Percentiles rank a stretch among this genome's conserved stretches.
Conservation (phyloP, 2,888 invertebrate species). For the Eilema depressum region DNA sequence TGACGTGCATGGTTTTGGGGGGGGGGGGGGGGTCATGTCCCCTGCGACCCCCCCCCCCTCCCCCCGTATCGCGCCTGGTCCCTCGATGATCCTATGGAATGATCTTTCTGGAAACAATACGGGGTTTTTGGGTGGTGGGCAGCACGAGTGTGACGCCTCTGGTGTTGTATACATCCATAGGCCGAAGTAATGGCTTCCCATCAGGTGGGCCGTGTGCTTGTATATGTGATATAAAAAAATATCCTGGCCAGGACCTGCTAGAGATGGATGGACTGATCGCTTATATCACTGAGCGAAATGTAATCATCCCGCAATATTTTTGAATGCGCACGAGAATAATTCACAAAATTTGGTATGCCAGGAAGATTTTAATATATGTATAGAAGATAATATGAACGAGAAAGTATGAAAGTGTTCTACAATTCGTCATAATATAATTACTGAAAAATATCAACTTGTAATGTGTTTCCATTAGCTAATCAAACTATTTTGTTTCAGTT, state of each 20-base stretch:
- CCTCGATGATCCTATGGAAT: too few relatives aligned
- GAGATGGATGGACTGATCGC: neutral
- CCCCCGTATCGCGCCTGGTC: too few relatives aligned
- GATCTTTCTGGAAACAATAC: too few relatives aligned
- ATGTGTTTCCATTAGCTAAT: constrained; percentile 14
- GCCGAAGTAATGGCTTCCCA: too few relatives aligned
- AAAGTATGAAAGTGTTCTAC: constrained; percentile 5
- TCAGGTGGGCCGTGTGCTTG: too few relatives aligned
- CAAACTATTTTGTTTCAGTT: constrained; percentile 35
- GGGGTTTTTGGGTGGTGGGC: too few relatives aligned
- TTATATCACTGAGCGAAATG: neutral
- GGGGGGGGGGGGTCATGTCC: too few relatives aligned
- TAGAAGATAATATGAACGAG: neutral
- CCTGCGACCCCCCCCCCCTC: too few relatives aligned
- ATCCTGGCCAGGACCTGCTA: neutral
- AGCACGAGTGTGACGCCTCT: too few relatives aligned
- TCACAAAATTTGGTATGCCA: neutral
- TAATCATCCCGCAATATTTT: neutral
- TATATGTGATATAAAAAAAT: too few relatives aligned
- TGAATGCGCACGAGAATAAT: neutral
- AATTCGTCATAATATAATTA: neutral
- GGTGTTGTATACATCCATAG: too few relatives aligned
- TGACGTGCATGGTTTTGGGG: too few relatives aligned
- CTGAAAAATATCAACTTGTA: neutral
- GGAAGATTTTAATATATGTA: neutral